phyloP scores from a whole-genome alignment of 2,888 invertebrate genomes.

The Tipula lateralis region DNA sequence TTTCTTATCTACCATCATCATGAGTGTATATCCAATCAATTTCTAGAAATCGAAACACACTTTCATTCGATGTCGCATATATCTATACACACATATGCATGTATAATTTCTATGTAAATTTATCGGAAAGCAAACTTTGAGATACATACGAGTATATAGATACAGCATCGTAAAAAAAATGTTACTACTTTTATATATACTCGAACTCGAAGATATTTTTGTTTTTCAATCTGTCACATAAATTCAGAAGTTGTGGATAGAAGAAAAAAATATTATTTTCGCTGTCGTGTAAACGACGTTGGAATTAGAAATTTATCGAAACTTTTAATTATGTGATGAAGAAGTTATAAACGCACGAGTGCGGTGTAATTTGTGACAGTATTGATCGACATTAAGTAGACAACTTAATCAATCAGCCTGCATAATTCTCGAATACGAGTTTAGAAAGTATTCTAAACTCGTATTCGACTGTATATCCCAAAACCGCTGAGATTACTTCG shows the following conservation, averaged over 20 bases:
- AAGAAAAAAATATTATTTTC: background rate
- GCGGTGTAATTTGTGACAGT: background rate
- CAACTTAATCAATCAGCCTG: no score
- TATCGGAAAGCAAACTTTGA: background rate
- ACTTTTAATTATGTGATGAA: background rate
- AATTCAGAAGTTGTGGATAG: background rate
- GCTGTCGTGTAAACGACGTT: background rate
- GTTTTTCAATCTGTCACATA: background rate
- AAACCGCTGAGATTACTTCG: no score
- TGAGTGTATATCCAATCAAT: background rate
- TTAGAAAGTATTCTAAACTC: no score
- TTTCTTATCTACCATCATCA: background rate
- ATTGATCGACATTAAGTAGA: background rate
- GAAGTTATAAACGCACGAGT: background rate
- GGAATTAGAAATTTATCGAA: background rate
- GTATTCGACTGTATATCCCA: no score
- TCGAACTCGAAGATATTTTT: background rate
- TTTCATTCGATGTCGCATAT: background rate
- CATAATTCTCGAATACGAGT: no score
- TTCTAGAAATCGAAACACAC: background rate
- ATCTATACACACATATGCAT: background rate
- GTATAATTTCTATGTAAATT: background rate
- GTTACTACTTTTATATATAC: background rate
- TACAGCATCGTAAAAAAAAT: background rate
- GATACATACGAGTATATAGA: background rate